Conservation (phyloP, 2,113 vertebrate genomes). For the Halcyon senegalensis region DNA sequence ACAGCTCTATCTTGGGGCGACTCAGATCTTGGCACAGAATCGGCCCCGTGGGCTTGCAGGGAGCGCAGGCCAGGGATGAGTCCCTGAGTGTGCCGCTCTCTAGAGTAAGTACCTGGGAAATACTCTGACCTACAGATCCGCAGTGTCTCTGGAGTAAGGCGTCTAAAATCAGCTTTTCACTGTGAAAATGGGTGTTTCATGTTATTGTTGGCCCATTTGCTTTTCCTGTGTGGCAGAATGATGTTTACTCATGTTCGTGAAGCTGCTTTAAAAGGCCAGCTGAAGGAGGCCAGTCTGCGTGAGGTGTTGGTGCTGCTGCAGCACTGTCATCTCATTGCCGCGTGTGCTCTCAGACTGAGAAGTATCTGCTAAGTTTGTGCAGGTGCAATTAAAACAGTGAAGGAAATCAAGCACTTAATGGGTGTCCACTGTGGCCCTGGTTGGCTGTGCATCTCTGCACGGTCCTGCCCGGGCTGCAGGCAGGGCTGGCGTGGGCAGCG, state of each 20-base stretch:
- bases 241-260: not conserved
- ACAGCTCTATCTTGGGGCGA: not conserved
- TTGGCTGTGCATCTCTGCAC: not conserved
- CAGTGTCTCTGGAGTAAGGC: not conserved
- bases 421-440: fast-evolving
- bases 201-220: not conserved
- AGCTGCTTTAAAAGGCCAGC: not conserved
- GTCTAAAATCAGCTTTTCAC: not conserved
- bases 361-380: not conserved
- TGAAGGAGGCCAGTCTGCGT: not conserved
- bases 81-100: not conserved
- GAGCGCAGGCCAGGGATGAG: fast-evolving
- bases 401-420: not conserved
- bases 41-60: fast-evolving
- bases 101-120: fast-evolving
- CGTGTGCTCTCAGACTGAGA: not conserved
- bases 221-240: not conserved
- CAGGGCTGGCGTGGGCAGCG: not conserved
- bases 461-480: not conserved
- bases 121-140: not conserved
- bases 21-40: fast-evolving
- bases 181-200: not conserved
- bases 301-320: not conserved
- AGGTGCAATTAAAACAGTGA: not conserved
- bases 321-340: not conserved